phyloP scores from a whole-genome alignment of 2,888 invertebrate species.

The Amiota communis region DNA sequence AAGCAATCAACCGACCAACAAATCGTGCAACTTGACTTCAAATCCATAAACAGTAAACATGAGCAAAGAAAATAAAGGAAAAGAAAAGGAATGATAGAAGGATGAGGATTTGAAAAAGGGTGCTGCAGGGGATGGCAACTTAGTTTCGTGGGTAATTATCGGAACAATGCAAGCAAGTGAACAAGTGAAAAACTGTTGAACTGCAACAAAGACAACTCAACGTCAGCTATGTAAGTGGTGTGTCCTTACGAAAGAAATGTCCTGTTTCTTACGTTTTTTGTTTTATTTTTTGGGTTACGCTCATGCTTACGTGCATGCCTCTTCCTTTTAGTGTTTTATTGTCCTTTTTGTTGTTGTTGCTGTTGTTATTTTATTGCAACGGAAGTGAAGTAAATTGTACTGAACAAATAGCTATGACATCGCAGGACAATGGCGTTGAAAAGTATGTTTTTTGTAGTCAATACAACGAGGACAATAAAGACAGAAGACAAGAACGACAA shows the following conservation, averaged over 20 bases:
- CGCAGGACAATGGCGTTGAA: slow-evolving; percentile 34
- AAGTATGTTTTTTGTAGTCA: slow-evolving; percentile 50
- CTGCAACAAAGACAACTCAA: slow-evolving; percentile 11
- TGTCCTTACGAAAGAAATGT: not conserved
- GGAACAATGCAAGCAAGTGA: slow-evolving; percentile 53
- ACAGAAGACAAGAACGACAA: slow-evolving; percentile 45
- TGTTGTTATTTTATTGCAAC: not conserved
- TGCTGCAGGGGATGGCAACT: not conserved
- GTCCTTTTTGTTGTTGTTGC: too few relatives aligned
- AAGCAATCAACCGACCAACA: slow-evolving; percentile 12
- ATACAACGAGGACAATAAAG: slow-evolving; percentile 54
- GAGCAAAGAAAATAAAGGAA: not conserved
- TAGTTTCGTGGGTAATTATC: slow-evolving; percentile 56
- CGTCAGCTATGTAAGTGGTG: not conserved
- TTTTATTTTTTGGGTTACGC: not conserved
- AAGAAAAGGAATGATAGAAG: not conserved
- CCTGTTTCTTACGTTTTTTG: not conserved
- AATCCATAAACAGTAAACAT: slow-evolving; percentile 13
- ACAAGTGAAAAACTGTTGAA: slow-evolving; percentile 21
- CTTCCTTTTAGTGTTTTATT: too few relatives aligned
- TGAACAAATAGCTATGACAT: slow-evolving; percentile 62
- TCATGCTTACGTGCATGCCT: slow-evolving; percentile 3
- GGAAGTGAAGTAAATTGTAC: slow-evolving; percentile 66
- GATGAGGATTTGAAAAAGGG: not conserved
- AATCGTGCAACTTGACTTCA: slow-evolving; percentile 22